phyloP scores from a whole-genome alignment of 2,797 vertebrate genomes.

The Arnoldichthys spilopterus region DNA sequence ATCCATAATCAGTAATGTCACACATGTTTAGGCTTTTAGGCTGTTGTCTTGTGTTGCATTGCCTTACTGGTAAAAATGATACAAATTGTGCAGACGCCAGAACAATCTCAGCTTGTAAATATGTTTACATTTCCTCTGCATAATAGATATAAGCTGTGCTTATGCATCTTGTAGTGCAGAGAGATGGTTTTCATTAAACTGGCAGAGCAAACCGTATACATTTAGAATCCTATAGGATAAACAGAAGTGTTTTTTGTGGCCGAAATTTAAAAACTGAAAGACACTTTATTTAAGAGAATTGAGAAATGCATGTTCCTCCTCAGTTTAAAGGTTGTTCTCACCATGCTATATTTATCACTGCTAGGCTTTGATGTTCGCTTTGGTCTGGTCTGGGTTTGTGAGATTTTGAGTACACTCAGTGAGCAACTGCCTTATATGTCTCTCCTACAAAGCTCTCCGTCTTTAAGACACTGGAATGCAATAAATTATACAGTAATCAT shows the following conservation, averaged over 20 bases:
- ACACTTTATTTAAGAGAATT: too few relatives aligned
- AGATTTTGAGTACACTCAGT: neutral
- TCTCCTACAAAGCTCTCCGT: conserved; percentile 48
- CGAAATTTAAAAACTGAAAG: too few relatives aligned
- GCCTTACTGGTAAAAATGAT: neutral
- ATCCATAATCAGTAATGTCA: neutral
- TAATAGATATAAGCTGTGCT: neutral
- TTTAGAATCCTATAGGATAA: neutral
- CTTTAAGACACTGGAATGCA: conserved; percentile 61
- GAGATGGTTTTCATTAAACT: neutral
- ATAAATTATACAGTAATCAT: conserved; percentile 64
- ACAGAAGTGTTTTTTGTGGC: neutral
- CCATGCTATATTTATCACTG: neutral
- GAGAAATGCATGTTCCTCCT: too few relatives aligned
- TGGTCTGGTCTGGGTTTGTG: neutral
- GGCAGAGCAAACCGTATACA: neutral
- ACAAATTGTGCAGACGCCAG: neutral
- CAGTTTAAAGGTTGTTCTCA: too few relatives aligned
- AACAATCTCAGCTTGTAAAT: neutral
- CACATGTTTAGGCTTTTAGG: neutral
- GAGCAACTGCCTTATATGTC: conserved; percentile 40
- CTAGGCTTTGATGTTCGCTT: neutral
- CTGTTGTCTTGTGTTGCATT: neutral
- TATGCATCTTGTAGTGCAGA: neutral
- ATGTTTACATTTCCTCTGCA: neutral